These are phyloP conservation scores for Petrosia ficiformis DNA, from an alignment of 37 sponge, comb jelly and placozoan genomes.

Conservation along the genomic window DNA sequence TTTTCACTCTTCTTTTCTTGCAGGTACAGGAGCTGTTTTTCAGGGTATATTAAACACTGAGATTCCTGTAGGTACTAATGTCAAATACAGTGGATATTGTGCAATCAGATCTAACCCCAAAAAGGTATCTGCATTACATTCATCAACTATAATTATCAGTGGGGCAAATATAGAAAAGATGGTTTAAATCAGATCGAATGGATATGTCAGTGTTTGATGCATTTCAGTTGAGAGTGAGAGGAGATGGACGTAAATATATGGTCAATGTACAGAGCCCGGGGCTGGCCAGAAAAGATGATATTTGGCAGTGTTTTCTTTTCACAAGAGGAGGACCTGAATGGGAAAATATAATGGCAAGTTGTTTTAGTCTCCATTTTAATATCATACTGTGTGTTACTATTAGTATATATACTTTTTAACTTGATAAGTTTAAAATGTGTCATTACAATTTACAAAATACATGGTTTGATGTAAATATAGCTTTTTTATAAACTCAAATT, in stretches of 20 bases:
- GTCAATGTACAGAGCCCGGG: constrained; percentile 52
- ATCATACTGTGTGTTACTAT: too few species aligned
- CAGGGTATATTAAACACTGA: constrained; percentile 62
- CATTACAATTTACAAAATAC: too few species aligned
- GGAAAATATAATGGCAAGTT: constrained; percentile 77
- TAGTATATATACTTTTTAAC: too few species aligned
- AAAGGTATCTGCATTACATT: constrained; percentile 32
- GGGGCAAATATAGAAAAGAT: neutral
- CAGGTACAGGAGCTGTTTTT: constrained; percentile 63
- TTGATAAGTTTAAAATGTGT: too few species aligned
- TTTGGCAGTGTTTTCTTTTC: constrained; percentile 86
- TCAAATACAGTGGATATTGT: constrained; percentile 71
- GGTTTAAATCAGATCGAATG: constrained; percentile 31
- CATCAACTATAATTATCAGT: neutral
- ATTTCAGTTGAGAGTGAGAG: constrained; percentile 71
- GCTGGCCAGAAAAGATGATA: constrained; percentile 64
- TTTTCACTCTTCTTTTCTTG: too few species aligned
- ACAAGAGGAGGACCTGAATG: constrained; percentile 92
- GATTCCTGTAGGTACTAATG: constrained; percentile 21
- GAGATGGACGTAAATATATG: constrained; percentile 84
- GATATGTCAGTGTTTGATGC: constrained; percentile 84
- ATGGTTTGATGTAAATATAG: too few species aligned
- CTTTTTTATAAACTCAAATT: too few species aligned
- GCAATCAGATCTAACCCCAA: constrained; percentile 77
- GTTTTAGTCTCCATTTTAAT: too few species aligned